Base-by-base conservation (phyloP, 2,797 vertebrate species). In the Sebastes oblongus region DNA sequence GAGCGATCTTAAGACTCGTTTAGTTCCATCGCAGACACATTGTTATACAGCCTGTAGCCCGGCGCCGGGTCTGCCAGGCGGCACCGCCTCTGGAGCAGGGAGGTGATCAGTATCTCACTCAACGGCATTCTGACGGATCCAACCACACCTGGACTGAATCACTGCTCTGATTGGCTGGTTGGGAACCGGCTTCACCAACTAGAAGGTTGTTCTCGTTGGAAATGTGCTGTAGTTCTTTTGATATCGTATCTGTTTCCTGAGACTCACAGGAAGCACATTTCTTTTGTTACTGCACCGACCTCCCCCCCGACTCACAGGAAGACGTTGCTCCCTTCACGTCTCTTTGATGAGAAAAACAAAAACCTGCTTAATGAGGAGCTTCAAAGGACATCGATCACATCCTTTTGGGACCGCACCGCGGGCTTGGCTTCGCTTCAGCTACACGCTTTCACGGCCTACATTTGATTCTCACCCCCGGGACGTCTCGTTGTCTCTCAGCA, bases 1-100 rank as follows among this genome's bases (percentile, higher is more conserved):
- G 98, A 99, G 94, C 96, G 98, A 86, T 97, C 97, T 88, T 99
- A 98, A 96, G 89, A 88, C 76, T 95, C 50, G 39, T 12, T 42
- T 42, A 6, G 9, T 81, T 68, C 16, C 67, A 59, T 86, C 55
- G 85, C 58, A 72, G 78, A 86, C 58, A 2, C 18, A 0, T 82
- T 83, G 86, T 77, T 70, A 32, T 68, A 54, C 5, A 39, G 24
- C 22, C 71, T 76, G 69, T 65, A 30, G 81, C 67, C 59, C 66
- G 32, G 62, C 14, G 24, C 59, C 52, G 10, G 80, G 39, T 77
- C 78, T 29, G n/a, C 55, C 36, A 9, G 56, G 72, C 12, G 52
- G 24, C 5, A 9, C 66, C 24, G 36, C 64, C 36, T 62, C 65
- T 39, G 62, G 68, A 77, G 83, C 61, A 67, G 81, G 73, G 61